Evolutionary conservation across 2,113 vertebrate species (phyloP), one percentile per base, ranked within the genome.

Genomic region (Pandion haliaetus): DNA sequence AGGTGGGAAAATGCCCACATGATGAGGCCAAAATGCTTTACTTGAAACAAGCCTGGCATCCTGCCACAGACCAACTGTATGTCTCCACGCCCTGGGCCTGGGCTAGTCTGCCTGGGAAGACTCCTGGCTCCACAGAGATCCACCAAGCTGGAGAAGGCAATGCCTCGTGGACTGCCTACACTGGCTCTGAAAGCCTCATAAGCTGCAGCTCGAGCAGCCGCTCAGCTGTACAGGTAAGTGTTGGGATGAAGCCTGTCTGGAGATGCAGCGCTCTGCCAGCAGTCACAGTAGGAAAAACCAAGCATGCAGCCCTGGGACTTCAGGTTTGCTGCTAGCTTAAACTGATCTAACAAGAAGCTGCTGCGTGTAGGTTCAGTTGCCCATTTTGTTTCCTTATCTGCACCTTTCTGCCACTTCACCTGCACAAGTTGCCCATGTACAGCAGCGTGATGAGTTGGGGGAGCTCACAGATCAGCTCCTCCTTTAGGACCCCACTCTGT

Each of bases 161-260:
- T 69, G 47, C n/a, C 78, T 49, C 2, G 0, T 62, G 50, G 44
- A 6, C 17, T 65, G 26, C 44, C n/a, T 50, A 9, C 31, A 1
- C 26, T n/a, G 44, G 36, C 38, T 59, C 65, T 11, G 21, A 50
- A 61, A 44, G 47, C 72, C 49, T 52, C 0, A 0, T 47, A 65
- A 73, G 32, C 26, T 55, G 32, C 40, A 57, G 63, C 45, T 73
- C 29, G 25, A 34, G 31, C 16, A 73, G 36, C 23, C 0, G 0
- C 67, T 42, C 0, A 0, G 38, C n/a, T 28, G n/a, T 9, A 29
- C 21, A 69, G 69, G 44, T 40, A 14, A n/a, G 63, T 0, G 0
- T 15, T 69, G 69, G 85, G 72, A 31, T 69, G 78, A 54, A 73
- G 49, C 63, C 36, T 61, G 31, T 14, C 45, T 0, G 0, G 78